Base-by-base conservation (phyloP, 2,797 vertebrate genomes). In the Lacerta viridis region DNA sequence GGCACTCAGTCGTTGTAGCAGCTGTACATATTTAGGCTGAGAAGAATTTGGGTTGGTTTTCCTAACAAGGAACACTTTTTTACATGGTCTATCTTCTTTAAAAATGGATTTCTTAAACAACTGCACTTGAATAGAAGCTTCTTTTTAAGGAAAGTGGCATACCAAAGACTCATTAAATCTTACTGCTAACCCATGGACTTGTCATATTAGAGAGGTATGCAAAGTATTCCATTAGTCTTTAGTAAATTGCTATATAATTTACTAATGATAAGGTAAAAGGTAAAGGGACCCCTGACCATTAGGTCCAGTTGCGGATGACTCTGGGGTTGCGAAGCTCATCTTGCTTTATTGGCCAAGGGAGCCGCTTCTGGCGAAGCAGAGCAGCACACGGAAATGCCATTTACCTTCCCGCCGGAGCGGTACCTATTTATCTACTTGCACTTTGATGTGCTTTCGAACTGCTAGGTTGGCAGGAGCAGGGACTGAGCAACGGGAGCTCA, bases 1-100 rank as follows among this genome's bases (percentile, higher is more conserved):
- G 92, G 64, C 91, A 92, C 86, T 93, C 87, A 86, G 15, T 87
- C 85, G 18, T 72, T 87, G 3, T 0, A 0, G 87, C 85, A 78
- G 17, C 33, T 87, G 80, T 0, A 20, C 10, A 20, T 23, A 75
- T 61, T 43, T 61, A 75, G 18, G 33, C 23, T 27, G 13, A 27
- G 39, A 11, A 20, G 29, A 74, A 36, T 39, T 74, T 81, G n/a
- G 59, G 33, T 46, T 55, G 39, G 11, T 78, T 78, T 78, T 55
- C 15, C 13, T 66, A 66, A 20, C 71, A 39, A 20, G 8, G 79
- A 20, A 39, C 50, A 15, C 29, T 79, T 29, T 18, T 68, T 29
- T 50, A 50, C 76, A 78, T 50, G 27, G 9, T 33, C 59, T 41
- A 59, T 10, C 29, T 46, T 69, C 55, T 55, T 71, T 7, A 79